Conservation (phyloP, 2,113 vertebrate species). For the Nanger granti region DNA sequence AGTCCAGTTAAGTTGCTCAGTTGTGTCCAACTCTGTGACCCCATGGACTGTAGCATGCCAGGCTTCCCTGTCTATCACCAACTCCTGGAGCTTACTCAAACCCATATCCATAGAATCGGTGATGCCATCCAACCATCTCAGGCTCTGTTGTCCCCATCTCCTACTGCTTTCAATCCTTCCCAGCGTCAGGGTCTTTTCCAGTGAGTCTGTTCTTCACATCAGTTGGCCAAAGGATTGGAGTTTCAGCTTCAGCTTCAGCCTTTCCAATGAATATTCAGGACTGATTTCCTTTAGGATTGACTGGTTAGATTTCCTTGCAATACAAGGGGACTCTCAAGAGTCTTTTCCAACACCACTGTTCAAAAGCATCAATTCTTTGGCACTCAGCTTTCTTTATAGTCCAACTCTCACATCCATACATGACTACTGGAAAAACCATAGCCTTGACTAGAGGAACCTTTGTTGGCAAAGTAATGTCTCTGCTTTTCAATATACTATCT, state of each 20-base stretch:
- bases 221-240: not conserved
- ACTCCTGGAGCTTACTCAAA: not conserved
- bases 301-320: not conserved
- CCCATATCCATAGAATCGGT: not conserved
- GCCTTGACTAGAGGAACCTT: not conserved
- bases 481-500: not conserved
- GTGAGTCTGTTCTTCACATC: not conserved
- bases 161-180: not conserved
- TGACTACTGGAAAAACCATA: not conserved
- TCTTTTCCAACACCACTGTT: not conserved
- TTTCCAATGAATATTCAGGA: not conserved
- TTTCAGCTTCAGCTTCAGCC: not conserved
- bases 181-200: not conserved
- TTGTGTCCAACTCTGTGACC: not conserved
- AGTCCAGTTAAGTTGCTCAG: not conserved
- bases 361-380: not conserved
- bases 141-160: not conserved
- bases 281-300: not conserved
- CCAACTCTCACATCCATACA: not conserved
- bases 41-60: not conserved
- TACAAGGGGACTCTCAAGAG: not conserved
- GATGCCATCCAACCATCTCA: not conserved
- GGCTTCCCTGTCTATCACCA: not conserved
- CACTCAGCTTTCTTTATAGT: not conserved
- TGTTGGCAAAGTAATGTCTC: not conserved